Conservation (phyloP, 2,888 invertebrate genomes). For the Parnassius mnemosyne region DNA sequence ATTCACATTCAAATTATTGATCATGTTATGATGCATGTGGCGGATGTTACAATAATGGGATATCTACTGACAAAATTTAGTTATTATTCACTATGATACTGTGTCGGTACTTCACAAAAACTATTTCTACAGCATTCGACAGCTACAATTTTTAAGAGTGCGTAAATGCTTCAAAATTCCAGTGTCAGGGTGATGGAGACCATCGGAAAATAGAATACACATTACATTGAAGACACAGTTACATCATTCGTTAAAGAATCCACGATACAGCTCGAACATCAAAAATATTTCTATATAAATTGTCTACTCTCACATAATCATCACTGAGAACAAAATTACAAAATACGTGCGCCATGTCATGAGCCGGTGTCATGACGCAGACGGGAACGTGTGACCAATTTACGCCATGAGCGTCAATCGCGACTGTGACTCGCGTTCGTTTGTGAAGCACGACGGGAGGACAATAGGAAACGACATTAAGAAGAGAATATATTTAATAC, state of each 20-base stretch:
- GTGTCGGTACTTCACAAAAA: conserved; percentile 75
- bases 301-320: conserved; percentile 68
- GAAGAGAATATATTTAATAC: conserved; percentile 17
- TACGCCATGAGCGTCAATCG: conserved; percentile 38
- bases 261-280: conserved; percentile 77
- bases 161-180: conserved; percentile 76
- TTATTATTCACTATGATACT: conserved; percentile 70
- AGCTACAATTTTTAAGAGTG: conserved; percentile 70
- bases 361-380: conserved; percentile 40
- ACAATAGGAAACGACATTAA: conserved; percentile 28
- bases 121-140: conserved; percentile 69
- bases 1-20: conserved; percentile 80
- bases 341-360: conserved; percentile 45
- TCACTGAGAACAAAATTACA: conserved; percentile 53
- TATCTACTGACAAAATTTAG: conserved; percentile 75
- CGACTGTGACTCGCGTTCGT: conserved; percentile 29
- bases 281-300: conserved; percentile 75
- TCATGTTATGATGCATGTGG: conserved; percentile 77
- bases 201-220: conserved; percentile 57
- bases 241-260: conserved; percentile 63
- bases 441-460: conserved; percentile 35
- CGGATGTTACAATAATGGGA: conserved; percentile 68
- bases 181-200: conserved; percentile 51
- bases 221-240: conserved; percentile 61
- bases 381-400: conserved; percentile 50